Percentiles rank a stretch among this genome's conserved stretches.
Conservation (phyloP, 2,888 invertebrate genomes). For the Lycocerus yunnanus region DNA sequence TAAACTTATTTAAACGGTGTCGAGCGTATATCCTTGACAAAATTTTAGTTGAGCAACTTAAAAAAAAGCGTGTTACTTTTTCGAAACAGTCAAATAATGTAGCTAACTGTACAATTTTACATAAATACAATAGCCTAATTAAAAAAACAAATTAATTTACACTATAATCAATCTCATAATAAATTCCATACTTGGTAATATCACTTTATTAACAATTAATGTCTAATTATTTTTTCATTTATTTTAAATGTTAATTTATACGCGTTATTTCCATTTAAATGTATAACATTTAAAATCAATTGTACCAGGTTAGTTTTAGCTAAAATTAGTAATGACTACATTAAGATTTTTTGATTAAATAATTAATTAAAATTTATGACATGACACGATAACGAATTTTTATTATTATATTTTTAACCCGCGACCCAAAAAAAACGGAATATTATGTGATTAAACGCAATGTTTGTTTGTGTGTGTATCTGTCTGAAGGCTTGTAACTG, state of each 20-base stretch:
- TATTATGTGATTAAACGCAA: too few relatives aligned
- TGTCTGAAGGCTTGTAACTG: too few relatives aligned
- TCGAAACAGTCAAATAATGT: background rate
- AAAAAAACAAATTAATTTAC: background rate
- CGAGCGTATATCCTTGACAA: background rate
- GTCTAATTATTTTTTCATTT: background rate
- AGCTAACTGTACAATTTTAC: background rate
- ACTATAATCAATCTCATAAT: background rate
- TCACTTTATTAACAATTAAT: background rate
- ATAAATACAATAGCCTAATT: background rate
- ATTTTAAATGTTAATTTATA: background rate
- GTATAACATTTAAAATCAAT: background rate
- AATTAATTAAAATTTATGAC: background rate
- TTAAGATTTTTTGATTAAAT: background rate
- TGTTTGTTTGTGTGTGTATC: too few relatives aligned
- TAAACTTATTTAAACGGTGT: background rate
- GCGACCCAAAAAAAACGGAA: too few relatives aligned
- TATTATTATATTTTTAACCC: too few relatives aligned
- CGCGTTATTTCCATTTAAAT: background rate
- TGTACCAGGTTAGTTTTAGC: background rate
- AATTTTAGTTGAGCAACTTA: constrained; percentile 5
- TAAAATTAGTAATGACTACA: background rate
- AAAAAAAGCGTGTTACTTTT: background rate
- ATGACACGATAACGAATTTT: too few relatives aligned
- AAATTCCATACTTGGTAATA: background rate